Base-by-base conservation (phyloP, 2,888 invertebrate genomes). In the Thereva unica region DNA sequence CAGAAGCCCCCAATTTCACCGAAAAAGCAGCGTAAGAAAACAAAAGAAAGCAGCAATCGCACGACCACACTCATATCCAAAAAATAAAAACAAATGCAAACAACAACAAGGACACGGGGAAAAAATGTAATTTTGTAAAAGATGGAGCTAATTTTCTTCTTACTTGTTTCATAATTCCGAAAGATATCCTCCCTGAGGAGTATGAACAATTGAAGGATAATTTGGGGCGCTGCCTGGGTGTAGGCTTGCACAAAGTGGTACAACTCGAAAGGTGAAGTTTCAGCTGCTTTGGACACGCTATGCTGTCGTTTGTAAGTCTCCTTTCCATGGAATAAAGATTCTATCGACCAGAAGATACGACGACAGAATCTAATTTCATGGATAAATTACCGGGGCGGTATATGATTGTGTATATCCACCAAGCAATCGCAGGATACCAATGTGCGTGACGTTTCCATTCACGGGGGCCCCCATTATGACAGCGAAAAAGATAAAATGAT, bases 211-310 rank as follows among this genome's bases (percentile, higher is more conserved):
- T 84, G 90, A 71, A 89, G 81, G 38, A 88, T 77, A 47, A 88
- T 85, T 78, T 90, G 89, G 0, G 92, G 92, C 1, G 89, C 88
- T 2, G 90, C 86, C 75, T 92, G 92, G 7, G 90, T 81, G 79
- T 90, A 92, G 2, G 91, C 88, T 77, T 92, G 91, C 8, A 92
- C 82, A 73, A 92, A 89, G 63, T 90, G 84, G 75, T 91, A 92
- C 41, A 92, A 80, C 76, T 92, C 91, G 71, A 88, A 84, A n/a
- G 87, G 85, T 34, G 89, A 87, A 1, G 89, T 87, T 63, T 85
- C 83, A 34, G 85, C 83, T 4, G 87, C 86, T 67, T 83, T 80
- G 6, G 80, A 74, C 53, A 91, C 76, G 8, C 89, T 87, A 69
- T 87, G 85, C 73, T 83, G 81, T 9, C 85, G 84, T 69, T 86